Percentiles rank a stretch among this genome's conserved stretches.
Conservation (phyloP, 37 sponge, comb jelly and placozoan genomes). For the Chondrilla cf. caribensis region DNA sequence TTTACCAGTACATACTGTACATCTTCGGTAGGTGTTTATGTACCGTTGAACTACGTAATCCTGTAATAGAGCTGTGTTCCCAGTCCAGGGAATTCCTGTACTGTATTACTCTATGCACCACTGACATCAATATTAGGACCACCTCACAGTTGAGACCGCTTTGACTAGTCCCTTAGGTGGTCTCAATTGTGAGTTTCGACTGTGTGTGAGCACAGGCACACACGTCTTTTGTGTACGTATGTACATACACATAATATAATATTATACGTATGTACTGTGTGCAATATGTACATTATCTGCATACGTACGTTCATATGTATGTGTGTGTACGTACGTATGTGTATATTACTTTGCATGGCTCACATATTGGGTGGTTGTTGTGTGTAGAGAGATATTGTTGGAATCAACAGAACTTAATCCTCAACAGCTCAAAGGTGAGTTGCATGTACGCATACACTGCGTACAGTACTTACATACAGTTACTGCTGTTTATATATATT, state of each 20-base stretch:
- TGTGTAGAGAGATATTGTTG: constrained; percentile 24
- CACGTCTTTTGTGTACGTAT: not conserved
- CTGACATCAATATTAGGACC: too few relatives aligned
- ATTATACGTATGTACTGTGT: not conserved
- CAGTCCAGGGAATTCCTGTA: too few relatives aligned
- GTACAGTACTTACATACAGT: too few relatives aligned
- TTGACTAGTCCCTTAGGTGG: too few relatives aligned
- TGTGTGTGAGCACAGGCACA: too few relatives aligned
- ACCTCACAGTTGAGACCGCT: too few relatives aligned
- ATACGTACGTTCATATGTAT: not conserved
- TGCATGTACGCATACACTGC: not conserved
- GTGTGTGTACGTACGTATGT: not conserved
- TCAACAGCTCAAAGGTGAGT: constrained; percentile 20
- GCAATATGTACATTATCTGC: not conserved
- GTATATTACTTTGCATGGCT: not conserved
- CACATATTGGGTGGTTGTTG: not conserved
- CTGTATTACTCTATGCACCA: too few relatives aligned
- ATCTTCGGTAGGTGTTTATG: not conserved
- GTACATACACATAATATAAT: not conserved
- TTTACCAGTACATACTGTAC: not conserved
- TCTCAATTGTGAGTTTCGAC: too few relatives aligned
- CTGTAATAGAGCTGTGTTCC: too few relatives aligned
- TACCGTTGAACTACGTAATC: too few relatives aligned
- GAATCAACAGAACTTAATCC: not conserved
- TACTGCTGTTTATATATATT: too few relatives aligned